Conservation (phyloP, 2,888 invertebrate species). For the Amiota mariae region DNA sequence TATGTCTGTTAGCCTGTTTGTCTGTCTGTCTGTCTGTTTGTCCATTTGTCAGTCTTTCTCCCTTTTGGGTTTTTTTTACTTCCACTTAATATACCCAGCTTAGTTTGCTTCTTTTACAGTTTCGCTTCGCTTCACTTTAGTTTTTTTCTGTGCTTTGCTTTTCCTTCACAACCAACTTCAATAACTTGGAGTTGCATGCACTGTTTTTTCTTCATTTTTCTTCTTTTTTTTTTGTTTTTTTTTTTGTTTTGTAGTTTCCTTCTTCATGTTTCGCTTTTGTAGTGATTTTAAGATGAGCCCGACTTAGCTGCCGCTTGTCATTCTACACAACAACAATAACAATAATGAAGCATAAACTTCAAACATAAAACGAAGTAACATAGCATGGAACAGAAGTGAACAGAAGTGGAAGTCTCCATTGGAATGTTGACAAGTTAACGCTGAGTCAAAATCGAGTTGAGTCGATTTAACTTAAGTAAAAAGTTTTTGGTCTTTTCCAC, state of each 20-base stretch:
- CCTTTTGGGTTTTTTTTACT: background rate
- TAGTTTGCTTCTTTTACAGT: slow-evolving; percentile 11
- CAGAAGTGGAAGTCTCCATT: background rate
- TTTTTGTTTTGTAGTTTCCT: background rate
- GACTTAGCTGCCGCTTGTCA: too few relatives aligned
- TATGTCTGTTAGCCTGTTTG: background rate
- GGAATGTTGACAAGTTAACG: slow-evolving; percentile 21
- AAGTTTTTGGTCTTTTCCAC: slow-evolving; percentile 3
- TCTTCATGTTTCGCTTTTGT: background rate
- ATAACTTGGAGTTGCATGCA: background rate
- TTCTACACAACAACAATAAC: too few relatives aligned
- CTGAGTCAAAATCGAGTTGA: background rate
- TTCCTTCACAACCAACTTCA: background rate
- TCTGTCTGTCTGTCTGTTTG: background rate
- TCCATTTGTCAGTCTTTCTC: too few relatives aligned
- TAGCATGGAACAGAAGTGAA: background rate
- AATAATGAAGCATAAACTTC: background rate
- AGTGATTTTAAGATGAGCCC: too few relatives aligned
- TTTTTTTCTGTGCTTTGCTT: background rate
- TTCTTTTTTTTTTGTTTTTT: background rate
- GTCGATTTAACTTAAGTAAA: background rate
- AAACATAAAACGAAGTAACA: too few relatives aligned
- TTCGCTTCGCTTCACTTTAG: background rate
- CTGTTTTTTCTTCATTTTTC: background rate
- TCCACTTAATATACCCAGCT: background rate